These are phyloP conservation scores for Phrynocephalus guinanensis DNA, from an alignment of 2,797 vertebrate species.

Conservation along the genomic window DNA sequence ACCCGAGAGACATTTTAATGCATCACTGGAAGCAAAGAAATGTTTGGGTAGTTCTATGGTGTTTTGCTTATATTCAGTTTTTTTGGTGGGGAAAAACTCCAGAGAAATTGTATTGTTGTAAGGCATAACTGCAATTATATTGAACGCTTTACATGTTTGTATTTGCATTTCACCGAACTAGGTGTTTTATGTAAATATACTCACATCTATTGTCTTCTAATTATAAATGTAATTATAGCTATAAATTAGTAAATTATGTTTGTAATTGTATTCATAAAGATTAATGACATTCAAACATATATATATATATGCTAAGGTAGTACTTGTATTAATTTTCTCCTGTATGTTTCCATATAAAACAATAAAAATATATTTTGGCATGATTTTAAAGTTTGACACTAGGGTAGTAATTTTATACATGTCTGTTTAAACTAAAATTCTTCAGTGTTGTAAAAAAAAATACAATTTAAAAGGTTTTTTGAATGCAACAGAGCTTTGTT, in stretches of 20 bases:
- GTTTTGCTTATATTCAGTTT: slow-evolving; percentile 17
- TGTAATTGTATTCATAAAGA: slow-evolving; percentile 80
- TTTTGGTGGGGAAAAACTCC: slow-evolving; percentile 55
- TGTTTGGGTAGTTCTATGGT: slow-evolving; percentile 69
- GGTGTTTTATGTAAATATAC: slow-evolving; percentile 78
- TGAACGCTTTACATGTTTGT: slow-evolving; percentile 59
- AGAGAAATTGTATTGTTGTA: slow-evolving; percentile 66
- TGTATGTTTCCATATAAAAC: slow-evolving; percentile 58
- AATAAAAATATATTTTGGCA: slow-evolving; percentile 72
- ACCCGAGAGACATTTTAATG: slow-evolving; percentile 81
- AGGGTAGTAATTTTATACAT: slow-evolving; percentile 26
- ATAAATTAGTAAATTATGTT: slow-evolving; percentile 80
- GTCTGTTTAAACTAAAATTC: slow-evolving; percentile 46
- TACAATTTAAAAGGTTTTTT: slow-evolving; percentile 41
- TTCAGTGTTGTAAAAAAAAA: slow-evolving; percentile 53
- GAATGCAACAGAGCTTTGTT: slow-evolving; percentile 22
- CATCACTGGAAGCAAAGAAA: slow-evolving; percentile 75
- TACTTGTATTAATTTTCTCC: slow-evolving; percentile 64
- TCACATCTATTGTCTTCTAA: slow-evolving; percentile 75
- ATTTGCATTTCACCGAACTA: slow-evolving; percentile 69
- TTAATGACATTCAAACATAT: slow-evolving; percentile 76
- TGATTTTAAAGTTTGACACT: slow-evolving; percentile 64
- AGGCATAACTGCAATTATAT: slow-evolving; percentile 71
- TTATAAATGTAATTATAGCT: slow-evolving; percentile 81
- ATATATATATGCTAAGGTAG: slow-evolving; percentile 46